Conservation (phyloP, 2,797 vertebrate genomes). For the Helicolenus hilgendorfi region DNA sequence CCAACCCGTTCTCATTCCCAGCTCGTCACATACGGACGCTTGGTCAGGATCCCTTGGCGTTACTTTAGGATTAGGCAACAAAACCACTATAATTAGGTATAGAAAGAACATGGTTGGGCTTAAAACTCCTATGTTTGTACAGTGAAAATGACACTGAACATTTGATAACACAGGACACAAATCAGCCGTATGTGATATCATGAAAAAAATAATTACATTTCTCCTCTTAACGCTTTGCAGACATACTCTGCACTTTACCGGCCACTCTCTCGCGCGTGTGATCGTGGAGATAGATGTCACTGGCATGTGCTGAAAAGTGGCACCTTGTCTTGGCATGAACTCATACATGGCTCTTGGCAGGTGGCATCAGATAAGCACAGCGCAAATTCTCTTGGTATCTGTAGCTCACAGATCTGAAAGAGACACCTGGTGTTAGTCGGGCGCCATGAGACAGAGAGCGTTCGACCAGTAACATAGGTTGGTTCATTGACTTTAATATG, state of each 20-base stretch:
- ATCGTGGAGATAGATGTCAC: slow-evolving; percentile 22
- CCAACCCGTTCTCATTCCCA: too few species aligned
- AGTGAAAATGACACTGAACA: too few species aligned
- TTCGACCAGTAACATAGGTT: background rate
- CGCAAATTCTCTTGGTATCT: slow-evolving; percentile 31
- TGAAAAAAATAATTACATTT: slow-evolving; percentile 45
- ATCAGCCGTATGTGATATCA: background rate
- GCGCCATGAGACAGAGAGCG: background rate
- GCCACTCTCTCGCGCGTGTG: background rate
- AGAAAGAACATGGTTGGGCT: too few species aligned
- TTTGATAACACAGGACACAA: too few species aligned
- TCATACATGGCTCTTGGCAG: slow-evolving; percentile 43
- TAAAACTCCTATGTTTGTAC: too few species aligned
- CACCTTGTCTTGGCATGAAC: slow-evolving; percentile 43
- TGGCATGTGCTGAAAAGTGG: slow-evolving; percentile 50
- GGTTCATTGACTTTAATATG: background rate
- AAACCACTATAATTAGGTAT: too few species aligned
- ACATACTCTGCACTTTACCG: background rate
- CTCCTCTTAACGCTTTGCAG: slow-evolving; percentile 9
- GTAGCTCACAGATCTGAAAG: slow-evolving; percentile 31
- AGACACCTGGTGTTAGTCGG: background rate
- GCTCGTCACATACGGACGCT: too few species aligned
- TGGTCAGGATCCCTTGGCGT: too few species aligned
- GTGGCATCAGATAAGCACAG: slow-evolving; percentile 24
- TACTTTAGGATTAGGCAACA: too few species aligned